Evolutionary conservation across 2,888 invertebrate species (phyloP), one percentile per base, ranked within the genome.

Genomic region (Barypeithes pellucidus): DNA sequence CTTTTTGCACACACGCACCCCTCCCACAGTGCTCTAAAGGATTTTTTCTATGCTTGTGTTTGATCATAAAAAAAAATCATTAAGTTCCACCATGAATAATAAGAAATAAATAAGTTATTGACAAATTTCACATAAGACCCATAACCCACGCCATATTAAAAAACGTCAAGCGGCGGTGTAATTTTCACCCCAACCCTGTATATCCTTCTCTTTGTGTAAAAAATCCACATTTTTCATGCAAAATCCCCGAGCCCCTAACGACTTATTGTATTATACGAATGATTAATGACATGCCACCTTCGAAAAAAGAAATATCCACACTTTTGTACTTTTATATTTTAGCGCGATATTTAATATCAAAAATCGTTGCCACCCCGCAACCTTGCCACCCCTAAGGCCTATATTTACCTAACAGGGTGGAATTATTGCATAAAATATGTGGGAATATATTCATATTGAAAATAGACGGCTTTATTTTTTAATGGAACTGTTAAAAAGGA

Each of bases 201-300:
- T 76, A 77, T 77, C 75, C 70, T 76, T 75, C 76, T 81, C 81
- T 80, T 82, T 82, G 81, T 81, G 75, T 75, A 77, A 82, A 82
- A 67, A 67, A 82, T 82, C 36, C 78, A 80, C 81, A 81, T 81
- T 82, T 82, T 83, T 80, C 82, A 82, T 82, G 82, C 82, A 82
- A 82, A 80, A 81, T 81, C 80, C 81, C 82, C 82, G 81, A 80
- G 43, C 59, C 45, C 54, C 59, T 72, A 78, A 79, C 78, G 79
- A 79, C 78, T 79, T 76, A 79, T 79, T 80, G 79, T 80, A 76
- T 76, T 77, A 72, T 68, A 59, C 33, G 47, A 67, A 81, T 83
- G 83, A 83, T 83, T 82, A 82, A 83, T 82, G 83, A 81, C 78
- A 66, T 77, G 78, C 80, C 67, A 67, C 62, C 61, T 61, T 57